Conservation (phyloP, 2,888 invertebrate species). For the Zonitis immaculata region DNA sequence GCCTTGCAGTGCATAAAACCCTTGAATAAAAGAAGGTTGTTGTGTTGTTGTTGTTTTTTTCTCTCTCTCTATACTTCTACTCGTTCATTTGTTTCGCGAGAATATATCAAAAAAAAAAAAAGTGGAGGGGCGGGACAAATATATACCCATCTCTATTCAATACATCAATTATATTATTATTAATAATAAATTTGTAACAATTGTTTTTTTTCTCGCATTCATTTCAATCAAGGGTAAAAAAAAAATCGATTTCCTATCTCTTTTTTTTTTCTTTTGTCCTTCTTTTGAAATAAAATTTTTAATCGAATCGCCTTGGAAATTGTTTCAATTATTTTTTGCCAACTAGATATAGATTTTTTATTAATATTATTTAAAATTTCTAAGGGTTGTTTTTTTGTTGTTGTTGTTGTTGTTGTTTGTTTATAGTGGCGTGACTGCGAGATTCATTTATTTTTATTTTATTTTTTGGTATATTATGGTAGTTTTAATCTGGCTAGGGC, state of each 20-base stretch:
- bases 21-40: constrained; percentile 38
- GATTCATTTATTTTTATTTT: not conserved
- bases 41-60: constrained; percentile 46
- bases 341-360: not conserved
- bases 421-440: not conserved
- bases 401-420: not conserved
- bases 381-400: not conserved
- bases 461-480: too few relatives aligned
- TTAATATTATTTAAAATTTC: not conserved
- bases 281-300: not conserved
- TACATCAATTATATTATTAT: too few relatives aligned
- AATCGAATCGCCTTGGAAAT: not conserved
- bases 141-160: too few relatives aligned
- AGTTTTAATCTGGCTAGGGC: too few relatives aligned
- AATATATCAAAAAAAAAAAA: too few relatives aligned
- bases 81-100: too few relatives aligned
- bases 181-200: too few relatives aligned
- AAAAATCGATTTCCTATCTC: constrained; percentile 3
- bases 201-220: too few relatives aligned
- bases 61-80: too few relatives aligned
- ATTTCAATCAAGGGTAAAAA: constrained; percentile 45
- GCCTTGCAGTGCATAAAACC: constrained; percentile 45
- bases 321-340: not conserved
- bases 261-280: not conserved
- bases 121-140: too few relatives aligned